These are phyloP conservation scores for Dorcus hopei DNA, from an alignment of 2,888 invertebrate genomes.

Conservation along the genomic window DNA sequence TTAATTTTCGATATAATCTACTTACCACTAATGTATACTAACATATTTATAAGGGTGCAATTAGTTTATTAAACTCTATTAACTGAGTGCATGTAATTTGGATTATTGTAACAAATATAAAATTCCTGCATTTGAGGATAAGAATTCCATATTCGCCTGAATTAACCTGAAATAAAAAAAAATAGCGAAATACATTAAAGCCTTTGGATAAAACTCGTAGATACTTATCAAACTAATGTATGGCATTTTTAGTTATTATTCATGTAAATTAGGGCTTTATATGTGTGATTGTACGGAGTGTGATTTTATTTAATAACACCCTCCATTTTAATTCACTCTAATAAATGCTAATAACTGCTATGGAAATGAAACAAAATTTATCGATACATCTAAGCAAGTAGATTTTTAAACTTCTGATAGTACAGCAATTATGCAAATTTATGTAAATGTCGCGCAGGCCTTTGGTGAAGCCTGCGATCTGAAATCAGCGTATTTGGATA, in stretches of 20 bases:
- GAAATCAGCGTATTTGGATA: too few relatives aligned
- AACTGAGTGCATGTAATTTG: too few relatives aligned
- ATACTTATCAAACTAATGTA: slow-evolving; percentile 44
- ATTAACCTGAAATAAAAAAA: slow-evolving; percentile 7
- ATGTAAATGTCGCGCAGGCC: slow-evolving; percentile 3
- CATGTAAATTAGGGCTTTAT: slow-evolving; percentile 46
- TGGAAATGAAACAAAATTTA: slow-evolving; percentile 18
- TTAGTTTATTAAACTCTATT: too few relatives aligned
- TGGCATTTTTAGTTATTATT: slow-evolving; percentile 46
- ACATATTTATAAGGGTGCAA: too few relatives aligned
- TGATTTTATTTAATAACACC: slow-evolving; percentile 46
- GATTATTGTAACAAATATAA: too few relatives aligned
- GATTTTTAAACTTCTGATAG: slow-evolving; percentile 6
- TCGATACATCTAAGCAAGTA: slow-evolving; percentile 12
- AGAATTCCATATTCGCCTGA: slow-evolving; percentile 4
- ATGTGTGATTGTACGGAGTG: slow-evolving; percentile 42
- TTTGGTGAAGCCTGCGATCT: too few relatives aligned
- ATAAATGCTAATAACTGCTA: slow-evolving; percentile 26
- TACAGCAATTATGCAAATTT: slow-evolving; percentile 16
- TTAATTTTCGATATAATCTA: too few relatives aligned
- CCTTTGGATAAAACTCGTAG: slow-evolving; percentile 40
- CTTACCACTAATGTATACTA: too few relatives aligned
- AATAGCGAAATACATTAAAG: slow-evolving; percentile 14
- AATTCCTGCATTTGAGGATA: too few relatives aligned
- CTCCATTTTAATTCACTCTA: slow-evolving; percentile 33